These are phyloP conservation scores for Eurois occulta DNA, from an alignment of 2,888 invertebrate species.

Conservation along the genomic window DNA sequence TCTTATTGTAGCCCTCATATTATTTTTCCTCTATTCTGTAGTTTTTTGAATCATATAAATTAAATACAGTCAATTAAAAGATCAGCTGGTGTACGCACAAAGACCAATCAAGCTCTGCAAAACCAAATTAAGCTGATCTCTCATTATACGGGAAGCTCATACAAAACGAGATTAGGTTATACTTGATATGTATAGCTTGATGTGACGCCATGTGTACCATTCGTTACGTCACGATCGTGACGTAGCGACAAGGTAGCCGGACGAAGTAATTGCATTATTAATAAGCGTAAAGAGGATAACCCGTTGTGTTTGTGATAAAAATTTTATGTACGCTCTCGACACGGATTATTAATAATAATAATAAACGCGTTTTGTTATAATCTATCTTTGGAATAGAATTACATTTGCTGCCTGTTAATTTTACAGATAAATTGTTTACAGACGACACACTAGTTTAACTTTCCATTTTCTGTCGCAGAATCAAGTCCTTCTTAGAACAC, in stretches of 20 bases:
- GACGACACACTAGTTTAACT: not conserved
- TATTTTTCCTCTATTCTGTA: not conserved
- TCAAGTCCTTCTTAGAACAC: not conserved
- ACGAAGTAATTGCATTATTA: slow-evolving; percentile 55
- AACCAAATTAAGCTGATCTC: no score
- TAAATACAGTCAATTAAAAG: slow-evolving; percentile 3
- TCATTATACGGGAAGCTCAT: no score
- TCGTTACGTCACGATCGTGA: slow-evolving; percentile 39
- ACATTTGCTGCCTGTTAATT: not conserved
- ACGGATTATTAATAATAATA: slow-evolving; percentile 26
- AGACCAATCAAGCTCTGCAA: no score
- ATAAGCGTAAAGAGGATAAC: slow-evolving; percentile 51
- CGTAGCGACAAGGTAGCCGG: slow-evolving; percentile 24
- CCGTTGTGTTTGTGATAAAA: slow-evolving; percentile 37
- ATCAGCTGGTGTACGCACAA: not conserved
- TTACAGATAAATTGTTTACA: not conserved
- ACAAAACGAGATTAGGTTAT: no score
- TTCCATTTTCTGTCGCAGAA: not conserved
- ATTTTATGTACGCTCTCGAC: slow-evolving; percentile 19
- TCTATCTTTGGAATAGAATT: not conserved
- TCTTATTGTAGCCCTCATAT: not conserved
- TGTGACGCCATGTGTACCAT: no score
- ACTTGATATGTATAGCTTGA: no score
- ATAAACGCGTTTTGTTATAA: not conserved
- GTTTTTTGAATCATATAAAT: not conserved